Evolutionary conservation across 2,888 invertebrate genomes (phyloP), one percentile per base, ranked within the genome.

Genomic region (Eretmocerus hayati): DNA sequence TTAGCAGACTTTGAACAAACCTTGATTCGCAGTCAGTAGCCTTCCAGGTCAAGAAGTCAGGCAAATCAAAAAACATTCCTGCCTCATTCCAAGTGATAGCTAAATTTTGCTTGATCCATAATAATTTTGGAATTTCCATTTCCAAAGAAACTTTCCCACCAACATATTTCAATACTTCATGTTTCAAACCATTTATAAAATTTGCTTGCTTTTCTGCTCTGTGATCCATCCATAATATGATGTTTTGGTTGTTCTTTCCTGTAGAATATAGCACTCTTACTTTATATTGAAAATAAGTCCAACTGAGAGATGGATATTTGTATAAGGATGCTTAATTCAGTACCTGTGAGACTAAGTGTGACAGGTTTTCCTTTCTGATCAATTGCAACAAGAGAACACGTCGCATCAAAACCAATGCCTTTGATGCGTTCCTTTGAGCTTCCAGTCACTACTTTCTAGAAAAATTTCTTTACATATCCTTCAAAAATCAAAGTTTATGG

Each of bases 381-480:
- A 32, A 95, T 64, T 5, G 81, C 85, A 1, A 90, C 95, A 51
- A 96, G 72, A 0, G 95, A 95, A 68, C 95, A 95, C 11, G 95
- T 96, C 15, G 94, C 95, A 76, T 93, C 94, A 75, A 95, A 95
- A 4, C 94, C 93, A 59, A 96, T 83, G 15, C 92, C 92, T 72
- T 81, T 83, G n/a, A 92, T 77, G 58, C 64, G 72, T 50, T 73
- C 67, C 44, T 77, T 77, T 57, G 76, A 71, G 54, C 80, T 66
- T 46, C 74, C 74, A 39, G 66, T 61, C n/a, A 75, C 70, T 11
- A 87, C 81, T 63, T 77, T 74, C 88, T 88, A 69, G 37, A 52
- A 46, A 35, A 26, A 49, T 33, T 33, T 33, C 9, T 6, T n/a
- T 23, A 46, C 5, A n/a, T n/a, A n/a, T n/a, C n/a, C n/a, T n/a